Conservation (phyloP, 1,140 invertebrate genomes). For the Yoshiicerus persimilis region DNA sequence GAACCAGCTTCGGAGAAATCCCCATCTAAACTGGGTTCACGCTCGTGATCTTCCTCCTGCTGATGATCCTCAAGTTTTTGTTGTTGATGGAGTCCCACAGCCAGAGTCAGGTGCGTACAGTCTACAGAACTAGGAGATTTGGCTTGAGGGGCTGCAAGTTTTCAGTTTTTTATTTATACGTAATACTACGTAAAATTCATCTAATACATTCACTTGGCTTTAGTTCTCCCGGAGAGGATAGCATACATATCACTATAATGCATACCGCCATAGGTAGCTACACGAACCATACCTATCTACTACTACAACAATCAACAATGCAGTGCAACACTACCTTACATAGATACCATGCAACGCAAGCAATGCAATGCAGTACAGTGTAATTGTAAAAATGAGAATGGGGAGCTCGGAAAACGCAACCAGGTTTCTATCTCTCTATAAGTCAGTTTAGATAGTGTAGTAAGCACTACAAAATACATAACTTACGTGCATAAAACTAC, state of each 20-base stretch:
- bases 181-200: background rate
- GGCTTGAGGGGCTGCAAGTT: constrained; percentile 22
- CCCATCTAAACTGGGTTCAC: constrained; percentile 22
- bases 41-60: constrained; percentile 7
- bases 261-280: background rate
- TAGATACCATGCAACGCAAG: background rate
- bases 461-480: background rate
- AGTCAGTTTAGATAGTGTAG: background rate
- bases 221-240: background rate
- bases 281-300: background rate
- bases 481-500: background rate
- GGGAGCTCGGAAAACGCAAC: background rate
- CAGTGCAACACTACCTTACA: background rate
- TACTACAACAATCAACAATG: background rate
- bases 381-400: background rate
- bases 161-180: constrained; percentile 3
- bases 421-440: background rate
- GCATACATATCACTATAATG: background rate
- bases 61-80: constrained; percentile 23
- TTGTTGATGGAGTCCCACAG: constrained; percentile 23
- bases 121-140: constrained; percentile 12
- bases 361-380: background rate
- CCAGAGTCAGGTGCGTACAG: constrained; percentile 1
- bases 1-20: constrained; percentile 30
- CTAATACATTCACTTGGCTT: background rate